Evolutionary conservation across 1,140 invertebrate genomes (phyloP), one percentile per base, ranked within the genome.

Genomic region (Maconellicoccus hirsutus): DNA sequence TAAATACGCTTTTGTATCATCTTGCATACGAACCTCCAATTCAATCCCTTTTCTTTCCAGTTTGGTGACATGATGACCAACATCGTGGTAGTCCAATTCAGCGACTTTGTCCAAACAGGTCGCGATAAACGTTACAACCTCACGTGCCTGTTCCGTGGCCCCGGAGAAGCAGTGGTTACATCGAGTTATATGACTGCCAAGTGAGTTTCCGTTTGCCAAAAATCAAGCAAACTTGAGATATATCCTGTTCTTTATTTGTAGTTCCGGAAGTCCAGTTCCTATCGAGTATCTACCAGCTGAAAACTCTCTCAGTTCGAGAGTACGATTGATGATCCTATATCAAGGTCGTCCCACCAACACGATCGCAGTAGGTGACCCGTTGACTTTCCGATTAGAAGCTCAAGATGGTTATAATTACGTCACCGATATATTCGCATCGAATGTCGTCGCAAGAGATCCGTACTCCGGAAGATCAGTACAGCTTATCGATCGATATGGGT

Each of bases 41-140:
- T 19, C 12, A 19, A 16, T 16, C 19, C 38, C 72, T 21, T 71
- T 26, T 73, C 74, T 10, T 75, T 81, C 19, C 78, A 93, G 89
- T 93, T 91, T 75, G 92, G 91, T 0, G 92, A 95, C 76, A 92
- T 91, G 0, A 90, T 94, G 86, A 94, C 92, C 52, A 96, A 95
- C 76, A 94, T 96, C 69, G 91, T 94, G 1, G 92, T 96, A 21
- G 92, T 96, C 0, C 93, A 96, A 80, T 94, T 95, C 79, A 93
- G 91, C 72, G 92, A 95, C 79, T 91, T 90, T 76, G 92, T 96
- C 0, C 92, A 95, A 81, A 95, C 93, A 0, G 89, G 90, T 63
- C 82, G 89, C 72, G 93, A 96, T 78, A 94, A 94, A 76, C 83
- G 92, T 19, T 96, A 94, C 79, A 96, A 96, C 79, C 80, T 96